phyloP scores from a whole-genome alignment of 2,113 vertebrate genomes.

The Grammatotria lemairii region DNA sequence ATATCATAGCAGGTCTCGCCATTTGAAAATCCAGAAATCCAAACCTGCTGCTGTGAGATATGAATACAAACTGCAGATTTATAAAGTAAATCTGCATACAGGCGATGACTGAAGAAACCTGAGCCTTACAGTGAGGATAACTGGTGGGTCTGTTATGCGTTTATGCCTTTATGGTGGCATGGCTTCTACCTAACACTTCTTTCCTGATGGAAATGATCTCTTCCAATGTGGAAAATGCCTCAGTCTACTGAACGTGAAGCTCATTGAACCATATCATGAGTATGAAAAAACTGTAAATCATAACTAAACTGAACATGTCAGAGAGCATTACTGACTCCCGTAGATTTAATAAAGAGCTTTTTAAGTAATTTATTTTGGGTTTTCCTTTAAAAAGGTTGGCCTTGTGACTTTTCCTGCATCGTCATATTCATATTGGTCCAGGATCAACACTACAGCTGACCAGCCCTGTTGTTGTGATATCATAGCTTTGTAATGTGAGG shows the following conservation, averaged over 20 bases:
- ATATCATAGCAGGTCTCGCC: neutral
- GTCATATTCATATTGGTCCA: neutral
- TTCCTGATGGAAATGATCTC: neutral
- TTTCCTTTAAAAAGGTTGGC: neutral
- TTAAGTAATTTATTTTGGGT: fast-evolving
- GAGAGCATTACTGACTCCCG: neutral
- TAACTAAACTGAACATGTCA: neutral
- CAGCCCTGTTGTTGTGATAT: neutral
- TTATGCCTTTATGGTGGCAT: neutral
- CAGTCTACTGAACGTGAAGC: neutral
- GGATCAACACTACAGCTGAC: neutral
- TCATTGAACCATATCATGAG: neutral
- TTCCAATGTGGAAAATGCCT: neutral
- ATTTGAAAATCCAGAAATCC: neutral
- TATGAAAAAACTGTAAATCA: neutral
- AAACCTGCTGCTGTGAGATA: neutral
- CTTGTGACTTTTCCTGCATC: neutral
- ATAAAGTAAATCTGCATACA: neutral
- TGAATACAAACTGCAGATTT: neutral
- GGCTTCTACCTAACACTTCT: neutral
- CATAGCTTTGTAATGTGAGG: neutral
- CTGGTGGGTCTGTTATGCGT: neutral
- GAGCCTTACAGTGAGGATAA: neutral
- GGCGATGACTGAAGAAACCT: neutral
- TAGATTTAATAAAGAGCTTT: neutral